phyloP scores from a whole-genome alignment of 2,888 invertebrate species.

The Pycnomerus fuliginosus region DNA sequence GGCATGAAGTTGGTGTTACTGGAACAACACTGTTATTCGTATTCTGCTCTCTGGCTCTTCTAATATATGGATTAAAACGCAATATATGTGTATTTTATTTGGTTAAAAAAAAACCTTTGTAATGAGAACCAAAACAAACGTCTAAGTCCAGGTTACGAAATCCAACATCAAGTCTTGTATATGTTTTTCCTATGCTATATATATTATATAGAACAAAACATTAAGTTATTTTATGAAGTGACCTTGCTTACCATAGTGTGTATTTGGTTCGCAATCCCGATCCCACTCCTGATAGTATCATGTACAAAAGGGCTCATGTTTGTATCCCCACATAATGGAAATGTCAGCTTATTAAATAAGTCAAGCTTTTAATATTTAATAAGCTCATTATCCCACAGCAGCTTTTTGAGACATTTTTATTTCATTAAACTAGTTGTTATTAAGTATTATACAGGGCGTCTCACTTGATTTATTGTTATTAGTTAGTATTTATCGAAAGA shows the following conservation, averaged over 20 bases:
- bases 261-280: slow-evolving; percentile 43
- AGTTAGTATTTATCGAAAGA: too few relatives aligned
- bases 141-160: slow-evolving; percentile 41
- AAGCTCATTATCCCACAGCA: slow-evolving; percentile 30
- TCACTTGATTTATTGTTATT: too few relatives aligned
- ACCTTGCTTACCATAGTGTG: slow-evolving; percentile 61
- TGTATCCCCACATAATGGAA: slow-evolving; percentile 31
- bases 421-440: slow-evolving; percentile 5
- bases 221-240: slow-evolving; percentile 64
- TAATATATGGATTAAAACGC: slow-evolving; percentile 22
- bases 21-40: slow-evolving; percentile 25
- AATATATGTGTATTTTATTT: slow-evolving; percentile 24
- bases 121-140: slow-evolving; percentile 36
- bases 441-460: too few relatives aligned
- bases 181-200: slow-evolving; percentile 46
- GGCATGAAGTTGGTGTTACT: too few relatives aligned
- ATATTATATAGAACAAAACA: slow-evolving; percentile 52
- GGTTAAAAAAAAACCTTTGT: slow-evolving; percentile 26
- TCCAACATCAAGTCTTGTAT: slow-evolving; percentile 46
- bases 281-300: slow-evolving; percentile 33
- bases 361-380: slow-evolving; percentile 28
- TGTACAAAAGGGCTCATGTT: slow-evolving; percentile 44
- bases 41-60: slow-evolving; percentile 24
- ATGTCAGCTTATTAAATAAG: slow-evolving; percentile 32
- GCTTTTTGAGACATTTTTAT: slow-evolving; percentile 36